These are phyloP conservation scores for Speoplatyrhinus poulsoni DNA, from an alignment of 2,113 vertebrate species.

Conservation along the genomic window DNA sequence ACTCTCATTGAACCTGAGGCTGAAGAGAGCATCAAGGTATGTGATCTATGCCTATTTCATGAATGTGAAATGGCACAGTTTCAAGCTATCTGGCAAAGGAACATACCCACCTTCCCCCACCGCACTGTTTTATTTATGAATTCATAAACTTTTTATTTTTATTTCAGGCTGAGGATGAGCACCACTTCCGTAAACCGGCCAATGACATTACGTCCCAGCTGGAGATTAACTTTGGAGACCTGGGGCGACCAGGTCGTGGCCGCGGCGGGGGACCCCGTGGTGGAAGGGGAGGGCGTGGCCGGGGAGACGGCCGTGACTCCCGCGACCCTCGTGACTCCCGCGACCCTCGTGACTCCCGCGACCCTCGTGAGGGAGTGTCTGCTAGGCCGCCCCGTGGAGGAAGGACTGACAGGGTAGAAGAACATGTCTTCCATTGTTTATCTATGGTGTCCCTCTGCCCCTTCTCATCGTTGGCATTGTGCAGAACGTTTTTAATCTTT, in stretches of 20 bases:
- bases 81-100: not conserved
- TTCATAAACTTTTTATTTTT: constrained; percentile 63
- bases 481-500: not conserved
- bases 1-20: constrained; percentile 60
- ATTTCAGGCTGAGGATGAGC: constrained; percentile 84
- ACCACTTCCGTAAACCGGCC: constrained; percentile 95
- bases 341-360: constrained; percentile 5
- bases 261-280: constrained; percentile 91
- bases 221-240: constrained; percentile 98
- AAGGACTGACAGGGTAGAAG: constrained; percentile 88
- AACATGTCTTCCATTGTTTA: not conserved
- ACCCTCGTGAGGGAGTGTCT: constrained; percentile 9
- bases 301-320: constrained; percentile 45
- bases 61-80: no score
- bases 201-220: constrained; percentile 98
- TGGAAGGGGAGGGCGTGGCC: constrained; percentile 70
- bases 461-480: not conserved
- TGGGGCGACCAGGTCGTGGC: constrained; percentile 92
- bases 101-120: not conserved
- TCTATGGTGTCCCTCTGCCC: not conserved
- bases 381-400: constrained; percentile 83
- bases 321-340: constrained; percentile 16
- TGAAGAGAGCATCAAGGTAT: constrained; percentile 61
- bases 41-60: no score
- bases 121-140: not conserved